Evolutionary conservation across 2,888 invertebrate species (phyloP).

Genomic region (Chymomyza caudatula): DNA sequence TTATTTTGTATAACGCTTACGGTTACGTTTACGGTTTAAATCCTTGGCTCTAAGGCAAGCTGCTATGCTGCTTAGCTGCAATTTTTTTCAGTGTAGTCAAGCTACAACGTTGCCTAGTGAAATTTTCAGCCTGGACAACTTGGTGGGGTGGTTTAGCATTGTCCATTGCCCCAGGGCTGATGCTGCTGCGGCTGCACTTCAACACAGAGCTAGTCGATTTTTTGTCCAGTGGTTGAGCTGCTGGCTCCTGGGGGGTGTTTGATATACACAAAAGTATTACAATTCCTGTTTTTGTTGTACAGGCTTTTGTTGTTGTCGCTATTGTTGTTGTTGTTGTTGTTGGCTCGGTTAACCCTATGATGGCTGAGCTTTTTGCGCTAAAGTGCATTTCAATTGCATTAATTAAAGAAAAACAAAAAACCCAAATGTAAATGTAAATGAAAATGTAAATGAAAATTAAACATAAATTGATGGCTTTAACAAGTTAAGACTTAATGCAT

Average conservation of each 20-base stretch:
- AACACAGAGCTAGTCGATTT: background rate
- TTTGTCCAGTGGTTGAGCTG: background rate
- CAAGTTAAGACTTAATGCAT: background rate
- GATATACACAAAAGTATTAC: background rate
- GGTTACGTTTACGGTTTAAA: no score
- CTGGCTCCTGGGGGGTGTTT: background rate
- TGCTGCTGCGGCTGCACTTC: background rate
- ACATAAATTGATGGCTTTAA: background rate
- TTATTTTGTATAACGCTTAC: no score
- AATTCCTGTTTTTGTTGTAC: background rate
- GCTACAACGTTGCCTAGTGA: no score
- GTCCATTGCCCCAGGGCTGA: background rate
- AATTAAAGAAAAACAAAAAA: slow-evolving; percentile 49
- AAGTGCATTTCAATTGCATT: slow-evolving; percentile 72
- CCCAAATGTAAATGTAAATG: background rate
- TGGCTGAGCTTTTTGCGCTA: slow-evolving; percentile 6
- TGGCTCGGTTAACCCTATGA: background rate
- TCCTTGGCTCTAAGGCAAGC: no score
- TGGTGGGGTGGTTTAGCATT: background rate
- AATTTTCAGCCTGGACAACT: background rate
- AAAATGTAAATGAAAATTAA: background rate
- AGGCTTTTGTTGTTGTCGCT: background rate
- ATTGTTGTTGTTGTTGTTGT: background rate
- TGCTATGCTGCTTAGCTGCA: no score
- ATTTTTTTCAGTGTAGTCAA: background rate